Evolutionary conservation across 2,113 vertebrate species (phyloP).

Genomic region (Amia ocellicauda): DNA sequence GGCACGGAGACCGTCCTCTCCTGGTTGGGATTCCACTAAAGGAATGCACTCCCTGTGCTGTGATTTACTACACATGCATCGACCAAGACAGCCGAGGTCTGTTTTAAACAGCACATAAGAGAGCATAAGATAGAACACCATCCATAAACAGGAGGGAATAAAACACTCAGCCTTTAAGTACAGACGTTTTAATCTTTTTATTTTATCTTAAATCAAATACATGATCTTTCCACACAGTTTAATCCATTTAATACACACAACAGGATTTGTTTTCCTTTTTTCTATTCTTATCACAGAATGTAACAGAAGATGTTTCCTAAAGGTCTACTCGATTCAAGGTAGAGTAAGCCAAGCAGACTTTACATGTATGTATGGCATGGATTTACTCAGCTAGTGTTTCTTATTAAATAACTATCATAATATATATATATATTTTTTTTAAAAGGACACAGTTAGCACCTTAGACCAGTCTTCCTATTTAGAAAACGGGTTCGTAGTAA

Average conservation of each 20-base stretch:
- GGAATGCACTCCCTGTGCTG: too few species aligned
- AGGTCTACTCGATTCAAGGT: slow-evolving; percentile 46
- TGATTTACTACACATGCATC: too few species aligned
- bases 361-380: slow-evolving; percentile 49
- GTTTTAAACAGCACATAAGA: too few species aligned
- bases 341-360: slow-evolving; percentile 18
- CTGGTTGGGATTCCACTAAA: too few species aligned
- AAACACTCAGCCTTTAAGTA: too few species aligned
- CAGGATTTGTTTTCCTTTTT: slow-evolving; percentile 40
- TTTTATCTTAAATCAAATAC: slow-evolving; percentile 56
- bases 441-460: slow-evolving; percentile 67
- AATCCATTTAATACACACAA: slow-evolving; percentile 55
- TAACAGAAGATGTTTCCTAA: slow-evolving; percentile 36
- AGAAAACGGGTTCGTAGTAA: slow-evolving; percentile 51
- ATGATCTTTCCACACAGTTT: slow-evolving; percentile 48
- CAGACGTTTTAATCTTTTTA: too few species aligned
- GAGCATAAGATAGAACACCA: too few species aligned
- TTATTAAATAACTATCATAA: slow-evolving; percentile 41
- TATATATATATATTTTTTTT: slow-evolving; percentile 38
- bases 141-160: too few species aligned
- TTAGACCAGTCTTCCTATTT: slow-evolving; percentile 43
- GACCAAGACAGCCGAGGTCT: too few species aligned
- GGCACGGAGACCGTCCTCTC: too few species aligned
- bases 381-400: slow-evolving; percentile 52
- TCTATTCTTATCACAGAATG: slow-evolving; percentile 48